A percentile compares a stretch with the other conserved stretches of the same genome.
phyloP scores from a whole-genome alignment of 2,888 invertebrate species.

The Smittia sp. region DNA sequence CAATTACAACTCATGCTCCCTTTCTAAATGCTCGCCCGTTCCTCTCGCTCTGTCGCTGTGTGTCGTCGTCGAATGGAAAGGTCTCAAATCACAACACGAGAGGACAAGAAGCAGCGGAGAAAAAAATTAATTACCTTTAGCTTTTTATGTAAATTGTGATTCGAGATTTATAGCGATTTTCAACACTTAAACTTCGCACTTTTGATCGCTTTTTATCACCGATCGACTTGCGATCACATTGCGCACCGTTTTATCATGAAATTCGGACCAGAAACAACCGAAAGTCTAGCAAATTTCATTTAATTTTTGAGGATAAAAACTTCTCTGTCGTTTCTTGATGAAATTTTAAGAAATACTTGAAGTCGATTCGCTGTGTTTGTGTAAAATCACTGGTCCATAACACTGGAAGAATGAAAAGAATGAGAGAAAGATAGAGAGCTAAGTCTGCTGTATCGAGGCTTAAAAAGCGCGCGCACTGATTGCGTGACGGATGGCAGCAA shows the following conservation, averaged over 20 bases:
- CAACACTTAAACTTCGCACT: constrained; percentile 29
- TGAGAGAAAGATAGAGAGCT: constrained; percentile 8
- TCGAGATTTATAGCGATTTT: constrained; percentile 18
- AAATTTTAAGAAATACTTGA: constrained; percentile 41
- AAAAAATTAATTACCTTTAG: constrained; percentile 41
- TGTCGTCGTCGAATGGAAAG: constrained; percentile 34
- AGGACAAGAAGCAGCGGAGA: constrained; percentile 25
- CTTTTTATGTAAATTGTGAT: constrained; percentile 41
- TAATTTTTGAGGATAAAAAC: constrained; percentile 35
- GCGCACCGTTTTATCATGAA: background rate
- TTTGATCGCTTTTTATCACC: background rate
- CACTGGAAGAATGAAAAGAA: constrained; percentile 40
- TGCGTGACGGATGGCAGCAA: background rate
- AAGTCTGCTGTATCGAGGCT: constrained; percentile 29
- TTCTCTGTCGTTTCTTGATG: constrained; percentile 40
- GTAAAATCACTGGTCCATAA: constrained; percentile 42
- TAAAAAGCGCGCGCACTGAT: constrained; percentile 28
- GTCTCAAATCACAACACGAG: constrained; percentile 40
- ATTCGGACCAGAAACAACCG: background rate
- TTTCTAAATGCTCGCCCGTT: constrained; percentile 26
- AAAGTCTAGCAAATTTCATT: constrained; percentile 24
- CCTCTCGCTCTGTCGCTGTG: constrained; percentile 19
- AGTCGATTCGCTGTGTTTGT: constrained; percentile 36
- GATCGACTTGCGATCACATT: background rate
- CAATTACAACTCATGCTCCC: constrained; percentile 28